Evolutionary conservation across 2,888 invertebrate species (phyloP).

Genomic region (Thumatha senex): DNA sequence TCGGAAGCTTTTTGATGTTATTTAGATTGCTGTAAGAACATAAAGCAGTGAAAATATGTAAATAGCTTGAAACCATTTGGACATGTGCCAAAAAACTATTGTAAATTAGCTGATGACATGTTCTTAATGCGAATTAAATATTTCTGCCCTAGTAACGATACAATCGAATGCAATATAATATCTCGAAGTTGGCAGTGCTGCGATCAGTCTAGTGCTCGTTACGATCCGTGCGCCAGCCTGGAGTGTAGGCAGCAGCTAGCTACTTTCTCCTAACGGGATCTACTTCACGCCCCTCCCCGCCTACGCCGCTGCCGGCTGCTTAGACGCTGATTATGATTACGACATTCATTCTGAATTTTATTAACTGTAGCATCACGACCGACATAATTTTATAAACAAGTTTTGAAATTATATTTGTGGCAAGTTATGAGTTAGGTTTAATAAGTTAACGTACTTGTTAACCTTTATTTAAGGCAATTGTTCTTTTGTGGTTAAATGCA

Average conservation of each 20-base stretch:
- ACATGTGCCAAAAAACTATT: no score
- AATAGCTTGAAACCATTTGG: no score
- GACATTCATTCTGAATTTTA: slow-evolving; percentile 69
- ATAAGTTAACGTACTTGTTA: slow-evolving; percentile 23
- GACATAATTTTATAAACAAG: slow-evolving; percentile 48
- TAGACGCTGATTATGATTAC: slow-evolving; percentile 63
- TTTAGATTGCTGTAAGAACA: no score
- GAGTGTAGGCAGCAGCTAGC: slow-evolving; percentile 79
- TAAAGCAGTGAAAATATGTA: no score
- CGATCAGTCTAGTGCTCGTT: slow-evolving; percentile 56
- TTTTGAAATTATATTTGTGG: slow-evolving; percentile 54
- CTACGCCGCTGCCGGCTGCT: slow-evolving; percentile 40
- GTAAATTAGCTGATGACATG: no score
- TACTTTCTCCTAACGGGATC: slow-evolving; percentile 83
- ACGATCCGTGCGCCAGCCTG: slow-evolving; percentile 57
- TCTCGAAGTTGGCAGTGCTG: slow-evolving; percentile 57
- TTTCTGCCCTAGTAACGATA: slow-evolving; percentile 40
- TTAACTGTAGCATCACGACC: slow-evolving; percentile 63
- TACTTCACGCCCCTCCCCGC: slow-evolving; percentile 45
- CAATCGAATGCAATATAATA: slow-evolving; percentile 63
- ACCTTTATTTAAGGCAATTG: slow-evolving; percentile 37
- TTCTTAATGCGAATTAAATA: no score
- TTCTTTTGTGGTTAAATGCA: slow-evolving; percentile 23
- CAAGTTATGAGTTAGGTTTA: slow-evolving; percentile 17
- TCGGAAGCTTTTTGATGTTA: no score